Evolutionary conservation across 2,113 vertebrate genomes (phyloP).

Genomic region (Psettodes erumei): DNA sequence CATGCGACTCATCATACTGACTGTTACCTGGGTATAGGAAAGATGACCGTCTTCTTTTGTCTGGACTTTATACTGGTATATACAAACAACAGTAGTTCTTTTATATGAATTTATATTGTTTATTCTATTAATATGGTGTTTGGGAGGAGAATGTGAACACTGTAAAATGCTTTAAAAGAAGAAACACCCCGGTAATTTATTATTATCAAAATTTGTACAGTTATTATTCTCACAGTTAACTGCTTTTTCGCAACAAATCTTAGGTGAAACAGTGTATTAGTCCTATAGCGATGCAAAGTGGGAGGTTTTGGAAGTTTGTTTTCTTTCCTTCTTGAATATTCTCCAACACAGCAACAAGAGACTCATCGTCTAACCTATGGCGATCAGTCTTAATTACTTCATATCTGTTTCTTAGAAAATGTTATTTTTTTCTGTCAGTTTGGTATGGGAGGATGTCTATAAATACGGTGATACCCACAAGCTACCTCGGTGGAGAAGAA

Average conservation of each 20-base stretch:
- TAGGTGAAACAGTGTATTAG: neutral
- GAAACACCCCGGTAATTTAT: too few species aligned
- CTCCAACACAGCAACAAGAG: neutral
- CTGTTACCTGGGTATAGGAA: neutral
- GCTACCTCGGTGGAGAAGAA: neutral
- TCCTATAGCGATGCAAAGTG: neutral
- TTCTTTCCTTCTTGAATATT: neutral
- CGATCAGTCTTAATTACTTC: neutral
- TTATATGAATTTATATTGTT: neutral
- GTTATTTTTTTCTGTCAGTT: neutral
- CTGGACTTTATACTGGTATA: neutral
- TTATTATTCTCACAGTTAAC: neutral
- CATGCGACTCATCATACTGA: neutral
- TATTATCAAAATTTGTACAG: too few species aligned
- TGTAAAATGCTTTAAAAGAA: neutral
- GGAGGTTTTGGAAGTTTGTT: neutral
- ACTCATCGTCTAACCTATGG: neutral
- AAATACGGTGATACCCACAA: neutral
- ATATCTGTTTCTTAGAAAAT: neutral
- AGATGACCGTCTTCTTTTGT: neutral
- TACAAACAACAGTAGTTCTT: neutral
- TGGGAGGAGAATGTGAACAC: neutral
- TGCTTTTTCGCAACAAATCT: neutral
- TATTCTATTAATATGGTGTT: too few species aligned
- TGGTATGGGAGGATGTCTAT: neutral